These are phyloP conservation scores for Eilema griseolum DNA, from an alignment of 2,888 invertebrate species.

Conservation along the genomic window DNA sequence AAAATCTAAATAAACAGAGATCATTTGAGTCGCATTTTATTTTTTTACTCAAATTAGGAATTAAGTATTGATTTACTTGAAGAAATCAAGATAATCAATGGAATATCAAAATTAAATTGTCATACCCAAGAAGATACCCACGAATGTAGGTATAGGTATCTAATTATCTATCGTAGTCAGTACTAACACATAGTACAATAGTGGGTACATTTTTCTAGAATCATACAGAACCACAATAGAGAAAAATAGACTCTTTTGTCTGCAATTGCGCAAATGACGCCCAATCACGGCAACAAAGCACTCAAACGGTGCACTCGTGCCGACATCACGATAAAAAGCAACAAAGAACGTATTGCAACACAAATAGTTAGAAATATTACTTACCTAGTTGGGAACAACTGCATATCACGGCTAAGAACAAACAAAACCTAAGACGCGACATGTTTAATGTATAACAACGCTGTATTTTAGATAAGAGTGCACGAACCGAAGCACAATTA, in stretches of 20 bases:
- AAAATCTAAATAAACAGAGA: not conserved
- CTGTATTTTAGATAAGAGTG: conserved; percentile 38
- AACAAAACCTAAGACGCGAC: conserved; percentile 69
- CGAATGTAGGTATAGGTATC: not conserved
- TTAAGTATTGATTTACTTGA: not conserved
- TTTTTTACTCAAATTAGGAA: not conserved
- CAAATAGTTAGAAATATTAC: conserved; percentile 55
- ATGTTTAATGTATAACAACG: conserved; percentile 59
- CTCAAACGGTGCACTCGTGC: conserved; percentile 41
- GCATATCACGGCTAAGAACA: conserved; percentile 70
- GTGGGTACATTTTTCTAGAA: conserved; percentile 51
- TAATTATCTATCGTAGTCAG: not conserved
- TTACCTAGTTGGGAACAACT: conserved; percentile 72
- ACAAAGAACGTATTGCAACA: conserved; percentile 64
- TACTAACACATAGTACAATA: conserved; percentile 15
- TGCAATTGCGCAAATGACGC: conserved; percentile 59
- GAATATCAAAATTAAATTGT: not conserved
- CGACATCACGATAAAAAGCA: conserved; percentile 60
- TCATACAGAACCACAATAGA: conserved; percentile 25
- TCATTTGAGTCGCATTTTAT: not conserved
- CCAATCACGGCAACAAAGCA: conserved; percentile 57
- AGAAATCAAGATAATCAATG: not conserved
- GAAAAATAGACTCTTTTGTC: conserved; percentile 53
- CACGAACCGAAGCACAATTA: conserved; percentile 58
- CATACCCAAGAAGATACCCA: not conserved